Evolutionary conservation across 2,113 vertebrate species (phyloP).

Genomic region (Oostethus manadensis): DNA sequence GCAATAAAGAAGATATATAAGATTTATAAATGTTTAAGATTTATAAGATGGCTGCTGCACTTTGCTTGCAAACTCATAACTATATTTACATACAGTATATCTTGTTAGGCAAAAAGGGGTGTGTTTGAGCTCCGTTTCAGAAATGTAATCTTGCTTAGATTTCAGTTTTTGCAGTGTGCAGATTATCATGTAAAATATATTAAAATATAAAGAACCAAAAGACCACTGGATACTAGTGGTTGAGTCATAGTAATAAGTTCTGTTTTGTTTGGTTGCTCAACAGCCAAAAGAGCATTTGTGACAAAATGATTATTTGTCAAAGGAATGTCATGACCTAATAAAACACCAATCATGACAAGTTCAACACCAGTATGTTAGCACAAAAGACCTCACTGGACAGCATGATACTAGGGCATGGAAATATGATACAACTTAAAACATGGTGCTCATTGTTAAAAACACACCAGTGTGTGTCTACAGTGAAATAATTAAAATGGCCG

Average conservation of each 20-base stretch:
- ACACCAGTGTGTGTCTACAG: conserved; percentile 21
- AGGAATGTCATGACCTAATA: background rate
- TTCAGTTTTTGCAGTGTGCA: too few relatives aligned
- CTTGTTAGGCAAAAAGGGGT: too few relatives aligned
- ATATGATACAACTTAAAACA: conserved; percentile 23
- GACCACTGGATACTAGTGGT: background rate
- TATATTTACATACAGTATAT: too few relatives aligned
- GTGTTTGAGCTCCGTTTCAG: too few relatives aligned
- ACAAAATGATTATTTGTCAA: background rate
- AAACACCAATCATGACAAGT: conserved; percentile 10
- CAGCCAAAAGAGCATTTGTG: background rate
- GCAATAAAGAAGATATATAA: too few relatives aligned
- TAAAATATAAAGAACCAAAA: too few relatives aligned
- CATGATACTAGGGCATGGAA: conserved; percentile 9
- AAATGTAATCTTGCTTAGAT: too few relatives aligned
- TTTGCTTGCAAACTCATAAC: too few relatives aligned
- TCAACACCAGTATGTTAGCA: conserved; percentile 4
- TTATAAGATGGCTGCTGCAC: too few relatives aligned
- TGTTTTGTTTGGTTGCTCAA: too few relatives aligned
- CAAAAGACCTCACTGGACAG: conserved; percentile 22
- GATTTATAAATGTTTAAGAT: too few relatives aligned
- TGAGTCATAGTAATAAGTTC: background rate
- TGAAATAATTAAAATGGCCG: conserved; percentile 65
- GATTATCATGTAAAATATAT: too few relatives aligned
- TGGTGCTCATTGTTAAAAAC: conserved; percentile 24